Evolutionary conservation across 2,113 vertebrate species (phyloP).

Genomic region (Pituophis catenifer): DNA sequence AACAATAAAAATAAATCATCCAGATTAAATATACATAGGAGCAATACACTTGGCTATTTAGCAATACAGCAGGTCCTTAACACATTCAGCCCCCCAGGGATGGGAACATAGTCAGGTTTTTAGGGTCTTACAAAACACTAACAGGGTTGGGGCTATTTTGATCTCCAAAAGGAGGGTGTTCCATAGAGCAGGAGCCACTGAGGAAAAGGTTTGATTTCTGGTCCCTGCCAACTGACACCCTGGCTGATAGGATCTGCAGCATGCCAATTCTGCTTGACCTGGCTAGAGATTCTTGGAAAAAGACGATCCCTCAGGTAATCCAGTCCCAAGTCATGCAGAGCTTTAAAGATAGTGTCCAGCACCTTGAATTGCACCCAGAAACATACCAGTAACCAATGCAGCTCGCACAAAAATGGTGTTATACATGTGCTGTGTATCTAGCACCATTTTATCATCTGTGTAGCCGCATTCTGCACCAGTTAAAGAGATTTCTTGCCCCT

Average conservation of each 20-base stretch:
- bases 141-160: neutral
- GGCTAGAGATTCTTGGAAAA: neutral
- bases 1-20: neutral
- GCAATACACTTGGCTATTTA: neutral
- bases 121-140: neutral
- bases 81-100: neutral
- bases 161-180: neutral
- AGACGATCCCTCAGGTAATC: neutral
- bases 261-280: neutral
- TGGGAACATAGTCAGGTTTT: neutral
- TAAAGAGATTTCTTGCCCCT: conserved; percentile 30
- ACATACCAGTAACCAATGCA: neutral
- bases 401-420: neutral
- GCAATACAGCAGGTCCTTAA: neutral
- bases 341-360: neutral
- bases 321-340: neutral
- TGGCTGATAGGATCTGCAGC: neutral
- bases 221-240: neutral
- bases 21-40: neutral
- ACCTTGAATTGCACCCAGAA: neutral
- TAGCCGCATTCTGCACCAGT: neutral
- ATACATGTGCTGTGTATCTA: neutral
- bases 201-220: neutral
- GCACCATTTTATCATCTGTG: neutral
- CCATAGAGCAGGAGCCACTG: neutral